phyloP scores from a whole-genome alignment of 2,113 vertebrate species.

The Psettodes erumei region DNA sequence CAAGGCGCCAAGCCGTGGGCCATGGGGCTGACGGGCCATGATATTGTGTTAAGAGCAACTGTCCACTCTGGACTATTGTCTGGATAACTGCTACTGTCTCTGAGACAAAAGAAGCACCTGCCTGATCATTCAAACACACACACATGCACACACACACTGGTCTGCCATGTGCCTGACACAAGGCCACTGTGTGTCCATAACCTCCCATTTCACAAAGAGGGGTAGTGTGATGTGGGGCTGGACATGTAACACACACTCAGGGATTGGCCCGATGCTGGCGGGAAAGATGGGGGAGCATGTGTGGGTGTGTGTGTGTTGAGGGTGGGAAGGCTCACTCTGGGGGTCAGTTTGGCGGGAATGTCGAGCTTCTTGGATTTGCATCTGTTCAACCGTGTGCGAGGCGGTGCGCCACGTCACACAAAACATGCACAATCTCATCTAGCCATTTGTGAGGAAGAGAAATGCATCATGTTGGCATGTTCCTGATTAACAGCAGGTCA shows the following conservation, averaged over 20 bases:
- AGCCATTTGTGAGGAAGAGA: slow-evolving; percentile 70
- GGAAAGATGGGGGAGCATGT: slow-evolving; percentile 31
- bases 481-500: slow-evolving; percentile 84
- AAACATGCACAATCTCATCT: slow-evolving; percentile 77
- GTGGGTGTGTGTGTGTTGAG: slow-evolving; percentile 40
- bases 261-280: slow-evolving; percentile 23
- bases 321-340: slow-evolving; percentile 80
- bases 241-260: slow-evolving; percentile 42
- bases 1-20: slow-evolving; percentile 67
- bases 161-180: slow-evolving; percentile 88
- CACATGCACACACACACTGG: slow-evolving; percentile 42
- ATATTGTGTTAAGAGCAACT: slow-evolving; percentile 75
- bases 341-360: slow-evolving; percentile 85
- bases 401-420: slow-evolving; percentile 69
- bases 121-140: slow-evolving; percentile 79
- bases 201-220: slow-evolving; percentile 49
- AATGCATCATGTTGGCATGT: slow-evolving; percentile 83
- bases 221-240: slow-evolving; percentile 29
- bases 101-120: slow-evolving; percentile 92
- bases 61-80: slow-evolving; percentile 67
- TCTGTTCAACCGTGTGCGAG: slow-evolving; percentile 86
- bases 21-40: slow-evolving; percentile 72
- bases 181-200: slow-evolving; percentile 85
- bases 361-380: slow-evolving; percentile 84
- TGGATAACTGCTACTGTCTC: slow-evolving; percentile 73